A percentile compares a stretch with the other conserved stretches of the same genome.
Conservation (phyloP, 1,140 invertebrate genomes). For the Drosophila kohkoa region DNA sequence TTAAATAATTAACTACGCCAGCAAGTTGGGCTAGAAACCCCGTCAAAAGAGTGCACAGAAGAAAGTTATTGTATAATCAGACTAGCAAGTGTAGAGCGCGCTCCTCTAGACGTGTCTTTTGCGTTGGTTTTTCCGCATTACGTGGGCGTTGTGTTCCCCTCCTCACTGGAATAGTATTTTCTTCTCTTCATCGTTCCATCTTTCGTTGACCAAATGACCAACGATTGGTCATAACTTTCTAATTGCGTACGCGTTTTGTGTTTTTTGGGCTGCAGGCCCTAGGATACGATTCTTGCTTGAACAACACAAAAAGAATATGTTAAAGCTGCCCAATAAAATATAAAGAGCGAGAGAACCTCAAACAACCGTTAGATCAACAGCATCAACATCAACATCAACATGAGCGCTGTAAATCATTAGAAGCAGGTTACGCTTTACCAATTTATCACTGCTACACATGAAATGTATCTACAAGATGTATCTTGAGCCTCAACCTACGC, state of each 20-base stretch:
- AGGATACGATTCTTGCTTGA: slow-evolving; percentile 43
- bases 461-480: slow-evolving; percentile 77
- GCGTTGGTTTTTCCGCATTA: slow-evolving; percentile 65
- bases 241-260: slow-evolving; percentile 59
- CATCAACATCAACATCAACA: neutral
- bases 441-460: slow-evolving; percentile 78
- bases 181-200: slow-evolving; percentile 19
- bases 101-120: slow-evolving; percentile 7
- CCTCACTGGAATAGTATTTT: slow-evolving; percentile 1
- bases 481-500: slow-evolving; percentile 62
- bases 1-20: slow-evolving; percentile 64
- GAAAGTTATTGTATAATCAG: slow-evolving; percentile 73
- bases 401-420: slow-evolving; percentile 73
- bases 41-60: slow-evolving; percentile 30
- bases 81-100: neutral
- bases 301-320: slow-evolving; percentile 56
- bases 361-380: slow-evolving; percentile 65
- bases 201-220: slow-evolving; percentile 43
- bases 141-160: slow-evolving; percentile 54
- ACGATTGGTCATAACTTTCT: slow-evolving; percentile 62
- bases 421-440: slow-evolving; percentile 72
- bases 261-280: slow-evolving; percentile 36
- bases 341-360: slow-evolving; percentile 45
- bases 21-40: slow-evolving; percentile 44
- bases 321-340: slow-evolving; percentile 35